Base-by-base conservation (phyloP, 1,140 invertebrate species). In the Cryptotermes secundus region DNA sequence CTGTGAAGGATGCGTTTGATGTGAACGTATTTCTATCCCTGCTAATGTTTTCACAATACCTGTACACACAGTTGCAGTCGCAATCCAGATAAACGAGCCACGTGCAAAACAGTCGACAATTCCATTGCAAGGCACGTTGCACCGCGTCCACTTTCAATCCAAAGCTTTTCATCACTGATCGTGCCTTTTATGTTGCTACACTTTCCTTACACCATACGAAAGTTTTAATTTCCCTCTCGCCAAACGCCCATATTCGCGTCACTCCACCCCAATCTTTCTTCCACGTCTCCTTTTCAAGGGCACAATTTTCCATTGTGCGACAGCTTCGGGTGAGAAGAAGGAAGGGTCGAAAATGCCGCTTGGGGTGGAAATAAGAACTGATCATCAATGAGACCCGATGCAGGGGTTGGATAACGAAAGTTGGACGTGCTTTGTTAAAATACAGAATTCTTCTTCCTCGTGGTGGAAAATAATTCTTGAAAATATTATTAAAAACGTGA, bases 241-340 rank as follows among this genome's bases (percentile, higher is more conserved):
- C 31, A 72, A n/a, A 72, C 59, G 16, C 59, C n/a, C 59, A 72
- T 72, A 72, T 72, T 72, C 59, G 59, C 26, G 6, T 72, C n/a
- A 72, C 59, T n/a, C 59, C 59, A 72, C 59, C 59, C 59, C 59
- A 72, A n/a, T 72, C 59, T 72, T 72, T 72, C 59, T 72, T 72
- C 14, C 59, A 72, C 59, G 9, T 26, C 26, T 72, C 59, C 59
- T 31, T 72, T 72, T 72, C 31, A 72, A 72, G 59, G 59, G 59
- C 31, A 72, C 26, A 72, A 1, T n/a, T n/a, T n/a, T 31, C n/a
- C n/a, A 72, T 72, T 72, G 59, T 72, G 59, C 4, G 26, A 31
- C 26, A 31, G 16, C 59, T 31, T 31, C 59, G 14, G 16, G 26
- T 31, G 26, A n/a, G 59, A 31, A 7, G 59, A 31, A 72, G 14